Conservation (phyloP, 2,113 vertebrate genomes). For the Picathartes gymnocephalus region DNA sequence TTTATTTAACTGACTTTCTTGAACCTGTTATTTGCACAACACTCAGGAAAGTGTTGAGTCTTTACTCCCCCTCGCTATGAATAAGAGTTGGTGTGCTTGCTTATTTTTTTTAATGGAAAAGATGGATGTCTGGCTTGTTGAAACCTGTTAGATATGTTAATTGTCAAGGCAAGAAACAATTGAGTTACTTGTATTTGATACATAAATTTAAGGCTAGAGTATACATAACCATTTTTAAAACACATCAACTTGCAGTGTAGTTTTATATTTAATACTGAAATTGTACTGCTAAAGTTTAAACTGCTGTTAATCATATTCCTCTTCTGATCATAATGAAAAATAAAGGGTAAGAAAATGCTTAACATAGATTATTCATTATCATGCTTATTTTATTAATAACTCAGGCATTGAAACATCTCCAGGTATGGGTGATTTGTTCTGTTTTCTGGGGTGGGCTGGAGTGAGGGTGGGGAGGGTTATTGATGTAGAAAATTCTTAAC, state of each 20-base stretch:
- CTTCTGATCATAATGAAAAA: slow-evolving; percentile 68
- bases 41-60: slow-evolving; percentile 64
- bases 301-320: slow-evolving; percentile 69
- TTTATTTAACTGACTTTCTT: slow-evolving; percentile 41
- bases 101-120: slow-evolving; percentile 66
- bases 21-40: slow-evolving; percentile 49
- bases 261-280: slow-evolving; percentile 71
- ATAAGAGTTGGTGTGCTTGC: slow-evolving; percentile 61
- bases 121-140: slow-evolving; percentile 65
- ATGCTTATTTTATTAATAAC: slow-evolving; percentile 60
- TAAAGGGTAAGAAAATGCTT: slow-evolving; percentile 69
- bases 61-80: slow-evolving; percentile 38
- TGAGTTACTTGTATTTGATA: slow-evolving; percentile 66
- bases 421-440: not conserved
- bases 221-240: slow-evolving; percentile 69
- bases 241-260: slow-evolving; percentile 68
- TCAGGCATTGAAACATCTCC: not conserved
- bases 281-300: slow-evolving; percentile 68
- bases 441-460: not conserved
- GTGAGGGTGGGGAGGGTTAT: not conserved
- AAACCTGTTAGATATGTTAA: slow-evolving; percentile 62
- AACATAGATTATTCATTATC: slow-evolving; percentile 66
- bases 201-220: slow-evolving; percentile 63
- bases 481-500: not conserved
- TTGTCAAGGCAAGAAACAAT: slow-evolving; percentile 61